Evolutionary conservation across 2,888 invertebrate genomes (phyloP), one percentile per base, ranked within the genome.

Genomic region (Chloromyia formosa): DNA sequence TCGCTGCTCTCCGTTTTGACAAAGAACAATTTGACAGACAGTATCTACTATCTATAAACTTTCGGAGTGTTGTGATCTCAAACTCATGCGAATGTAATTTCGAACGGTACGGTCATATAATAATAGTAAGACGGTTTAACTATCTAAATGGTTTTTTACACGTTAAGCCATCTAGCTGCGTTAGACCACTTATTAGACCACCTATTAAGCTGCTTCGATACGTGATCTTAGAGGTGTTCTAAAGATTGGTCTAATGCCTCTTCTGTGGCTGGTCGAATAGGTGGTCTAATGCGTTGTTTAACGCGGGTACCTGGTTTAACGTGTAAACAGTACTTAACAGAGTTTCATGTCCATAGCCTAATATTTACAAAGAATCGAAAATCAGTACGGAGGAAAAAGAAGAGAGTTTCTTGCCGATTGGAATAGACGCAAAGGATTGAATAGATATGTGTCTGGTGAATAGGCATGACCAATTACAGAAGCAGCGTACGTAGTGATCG

Each of bases 381-480:
- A 20, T 18, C 12, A 49, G 22, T 14, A 35, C n/a, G n/a, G n/a
- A 14, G 56, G 16, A 18, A 20, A 18, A 10, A 14, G 53, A 56
- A 20, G 22, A 56, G 56, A 18, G 22, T 18, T 56, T 16, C 3
- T 16, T 53, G 53, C 53, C 16, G 53, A 18, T 53, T 16, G n/a
- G 53, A 18, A n/a, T 53, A 18, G 53, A 53, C 14, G 56, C 18
- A 54, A 69, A 62, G 71, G 71, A 71, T 71, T 58, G 40, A 42
- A 71, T 71, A 56, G 71, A 69, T 71, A 58, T 4, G 27, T 35
- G 27, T 35, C 27, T 35, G 27, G 56, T 54, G 45, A 54, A 56
- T 71, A 71, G 71, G 71, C 56, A 56, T 56, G 71, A 60, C 76
- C 76, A 76, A 76, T 76, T 76, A 76, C 74, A 72, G 74, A 74